Evolutionary conservation across 1,140 invertebrate genomes (phyloP).

Genomic region (Magallana gigas): DNA sequence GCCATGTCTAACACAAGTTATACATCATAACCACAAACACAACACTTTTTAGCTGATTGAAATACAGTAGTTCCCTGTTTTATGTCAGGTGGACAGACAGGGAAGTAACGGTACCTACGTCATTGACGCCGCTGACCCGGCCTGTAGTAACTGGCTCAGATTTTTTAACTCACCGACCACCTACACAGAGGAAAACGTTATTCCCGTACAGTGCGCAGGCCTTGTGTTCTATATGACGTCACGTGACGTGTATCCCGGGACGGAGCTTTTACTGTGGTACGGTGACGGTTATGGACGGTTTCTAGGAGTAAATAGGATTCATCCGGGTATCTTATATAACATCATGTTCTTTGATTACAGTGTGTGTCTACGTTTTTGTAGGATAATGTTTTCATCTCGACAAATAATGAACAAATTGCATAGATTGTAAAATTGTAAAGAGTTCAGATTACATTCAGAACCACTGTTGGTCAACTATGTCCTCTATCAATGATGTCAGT

Average conservation of each 20-base stretch:
- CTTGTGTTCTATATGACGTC: slow-evolving; percentile 79
- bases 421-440: too few relatives aligned
- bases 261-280: slow-evolving; percentile 82
- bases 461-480: too few relatives aligned
- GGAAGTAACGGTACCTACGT: slow-evolving; percentile 60
- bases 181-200: slow-evolving; percentile 80
- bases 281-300: slow-evolving; percentile 68
- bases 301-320: background rate
- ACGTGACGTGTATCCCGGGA: slow-evolving; percentile 37
- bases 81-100: slow-evolving; percentile 6
- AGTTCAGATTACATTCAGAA: too few relatives aligned
- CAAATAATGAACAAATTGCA: too few relatives aligned
- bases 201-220: slow-evolving; percentile 81
- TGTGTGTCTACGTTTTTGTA: too few relatives aligned
- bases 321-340: background rate
- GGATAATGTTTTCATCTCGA: too few relatives aligned
- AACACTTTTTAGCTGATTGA: too few relatives aligned
- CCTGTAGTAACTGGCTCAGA: slow-evolving; percentile 81
- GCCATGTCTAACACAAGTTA: too few relatives aligned
- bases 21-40: too few relatives aligned
- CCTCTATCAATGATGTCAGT: too few relatives aligned
- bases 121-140: slow-evolving; percentile 77
- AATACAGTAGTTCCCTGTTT: too few relatives aligned
- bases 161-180: slow-evolving; percentile 82
- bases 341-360: too few relatives aligned